Evolutionary conservation across 2,797 vertebrate genomes (phyloP), one percentile per base, ranked within the genome.

Genomic region (Danio jaintianensis): DNA sequence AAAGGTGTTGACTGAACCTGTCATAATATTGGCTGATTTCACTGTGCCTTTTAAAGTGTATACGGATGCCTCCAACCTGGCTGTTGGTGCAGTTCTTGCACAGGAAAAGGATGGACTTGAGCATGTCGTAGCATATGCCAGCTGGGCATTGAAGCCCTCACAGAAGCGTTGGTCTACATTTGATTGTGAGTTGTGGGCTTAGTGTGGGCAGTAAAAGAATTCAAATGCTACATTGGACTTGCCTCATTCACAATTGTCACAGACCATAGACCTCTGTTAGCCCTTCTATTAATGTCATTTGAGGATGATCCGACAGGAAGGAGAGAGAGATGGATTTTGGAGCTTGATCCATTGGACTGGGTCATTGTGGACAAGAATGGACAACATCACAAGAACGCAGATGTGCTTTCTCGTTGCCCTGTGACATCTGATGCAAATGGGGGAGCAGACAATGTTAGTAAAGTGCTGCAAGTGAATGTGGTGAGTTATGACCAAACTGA

Each of bases 291-390:
- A 4, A 75, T 84, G 62, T 18, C 79, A 3, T 55, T 82, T 63
- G 85, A 82, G 42, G 77, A 80, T 11, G 68, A 81, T 10, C 79
- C 71, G 9, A 87, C 62, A 48, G 70, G 82, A 20, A 56, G 62
- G 4, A 59, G 80, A 18, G 70, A 40, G 0, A 55, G 83, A 53
- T 87, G 71, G 75, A 61, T 82, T 10, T 6, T 87, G 68, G 78
- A 86, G 10, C 20, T 83, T 43, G 75, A 87, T 22, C 72, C 75
- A 6, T 72, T 50, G n/a, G 79, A 81, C 52, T 82, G 48, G 78
- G 59, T 43, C 58, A 75, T 82, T 45, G 38, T 72, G 11, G 64
- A 81, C 22, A 74, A 75, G 7, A 63, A 72, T 11, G 78, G 81
- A 5, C 53, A 61, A 4, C 42, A 40, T 1, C 79, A 79, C 50